These are phyloP conservation scores for Parotia lawesii DNA, from an alignment of 2,113 vertebrate genomes.

Conservation along the genomic window DNA sequence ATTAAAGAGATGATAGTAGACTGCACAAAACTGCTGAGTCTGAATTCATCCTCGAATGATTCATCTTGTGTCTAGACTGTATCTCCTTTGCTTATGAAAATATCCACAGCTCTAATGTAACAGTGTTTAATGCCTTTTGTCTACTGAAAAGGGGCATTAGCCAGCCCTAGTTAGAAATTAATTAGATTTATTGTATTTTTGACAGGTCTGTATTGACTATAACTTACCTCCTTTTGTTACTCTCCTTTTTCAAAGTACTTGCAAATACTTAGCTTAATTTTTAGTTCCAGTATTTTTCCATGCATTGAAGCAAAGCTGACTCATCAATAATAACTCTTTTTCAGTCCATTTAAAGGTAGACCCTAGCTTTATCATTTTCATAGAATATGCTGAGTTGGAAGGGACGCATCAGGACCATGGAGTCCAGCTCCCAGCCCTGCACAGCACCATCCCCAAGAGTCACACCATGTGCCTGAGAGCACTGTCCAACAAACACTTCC, in stretches of 20 bases:
- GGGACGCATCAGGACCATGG: fast-evolving
- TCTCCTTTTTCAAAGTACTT: not conserved
- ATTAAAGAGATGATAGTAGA: not conserved
- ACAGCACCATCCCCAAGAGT: not conserved
- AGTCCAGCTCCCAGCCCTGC: not conserved
- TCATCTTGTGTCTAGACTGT: not conserved
- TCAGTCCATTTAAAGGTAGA: not conserved
- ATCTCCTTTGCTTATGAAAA: not conserved
- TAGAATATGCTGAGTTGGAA: not conserved
- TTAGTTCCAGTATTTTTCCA: conserved; percentile 36
- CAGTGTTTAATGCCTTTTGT: not conserved
- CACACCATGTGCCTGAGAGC: not conserved
- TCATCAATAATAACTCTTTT: not conserved
- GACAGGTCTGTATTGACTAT: not conserved
- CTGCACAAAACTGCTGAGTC: not conserved
- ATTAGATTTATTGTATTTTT: not conserved
- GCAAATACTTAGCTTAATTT: not conserved
- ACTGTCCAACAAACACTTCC: not conserved
- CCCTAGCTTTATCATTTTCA: not conserved
- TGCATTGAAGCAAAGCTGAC: not conserved
- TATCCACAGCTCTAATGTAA: not conserved
- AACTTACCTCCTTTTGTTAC: not conserved
- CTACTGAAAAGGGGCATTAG: not conserved
- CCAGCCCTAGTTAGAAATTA: not conserved
- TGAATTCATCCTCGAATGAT: not conserved